phyloP scores from a whole-genome alignment of 1,140 invertebrate species.

The Tribolium madens region DNA sequence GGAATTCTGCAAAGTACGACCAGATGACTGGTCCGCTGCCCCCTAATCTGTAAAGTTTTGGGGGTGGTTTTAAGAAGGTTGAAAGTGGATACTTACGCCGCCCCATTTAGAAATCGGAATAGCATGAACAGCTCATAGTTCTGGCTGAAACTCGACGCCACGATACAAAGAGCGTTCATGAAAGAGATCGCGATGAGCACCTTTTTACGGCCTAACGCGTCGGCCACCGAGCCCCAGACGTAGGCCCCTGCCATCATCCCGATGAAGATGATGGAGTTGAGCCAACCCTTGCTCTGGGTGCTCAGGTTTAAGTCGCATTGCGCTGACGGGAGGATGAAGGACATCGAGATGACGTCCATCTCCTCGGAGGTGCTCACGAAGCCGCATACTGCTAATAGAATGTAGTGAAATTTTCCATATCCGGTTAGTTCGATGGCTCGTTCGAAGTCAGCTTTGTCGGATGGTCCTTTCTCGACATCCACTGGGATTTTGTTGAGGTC shows the following conservation, averaged over 20 bases:
- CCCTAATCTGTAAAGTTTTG: constrained; percentile 76
- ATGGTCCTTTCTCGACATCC: constrained; percentile 68
- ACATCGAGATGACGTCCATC: constrained; percentile 95
- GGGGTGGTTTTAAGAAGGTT: too few relatives aligned
- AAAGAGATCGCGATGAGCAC: constrained; percentile 89
- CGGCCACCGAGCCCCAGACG: constrained; percentile 90
- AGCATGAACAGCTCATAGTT: constrained; percentile 88
- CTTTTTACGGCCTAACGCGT: constrained; percentile 85
- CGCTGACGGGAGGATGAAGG: constrained; percentile 92
- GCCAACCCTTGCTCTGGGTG: constrained; percentile 88
- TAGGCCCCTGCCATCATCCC: constrained; percentile 96
- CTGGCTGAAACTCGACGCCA: constrained; percentile 89
- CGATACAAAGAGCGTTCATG: constrained; percentile 89
- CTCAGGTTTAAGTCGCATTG: constrained; percentile 91
- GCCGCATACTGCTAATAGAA: constrained; percentile 88
- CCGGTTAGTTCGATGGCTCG: constrained; percentile 85
- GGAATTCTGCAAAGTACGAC: constrained; percentile 96
- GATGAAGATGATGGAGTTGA: constrained; percentile 87
- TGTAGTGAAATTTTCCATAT: constrained; percentile 93
- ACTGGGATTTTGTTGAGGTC: constrained; percentile 55
- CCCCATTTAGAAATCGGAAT: constrained; percentile 90
- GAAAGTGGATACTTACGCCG: constrained; percentile 81
- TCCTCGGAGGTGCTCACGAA: constrained; percentile 95
- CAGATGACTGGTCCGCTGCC: constrained; percentile 95
- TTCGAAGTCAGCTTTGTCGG: constrained; percentile 84